phyloP scores from a whole-genome alignment of 2,888 invertebrate species.

The Leptothorax acervorum region DNA sequence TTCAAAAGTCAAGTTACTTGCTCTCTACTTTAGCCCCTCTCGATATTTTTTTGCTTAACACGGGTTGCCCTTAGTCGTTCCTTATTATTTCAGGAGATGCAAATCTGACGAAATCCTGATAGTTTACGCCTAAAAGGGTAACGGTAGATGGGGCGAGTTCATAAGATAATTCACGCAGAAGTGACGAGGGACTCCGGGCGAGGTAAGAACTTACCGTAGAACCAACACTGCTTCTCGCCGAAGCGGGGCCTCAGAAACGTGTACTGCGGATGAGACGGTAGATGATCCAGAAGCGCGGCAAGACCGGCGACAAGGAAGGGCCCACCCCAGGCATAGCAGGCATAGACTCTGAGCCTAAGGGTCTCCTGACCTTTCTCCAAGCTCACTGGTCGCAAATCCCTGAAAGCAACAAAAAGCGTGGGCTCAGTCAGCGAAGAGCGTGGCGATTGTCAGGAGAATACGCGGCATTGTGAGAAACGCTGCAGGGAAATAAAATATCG shows the following conservation, averaged over 20 bases:
- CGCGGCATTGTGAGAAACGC: slow-evolving; percentile 54
- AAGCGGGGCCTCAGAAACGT: slow-evolving; percentile 92
- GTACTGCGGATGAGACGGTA: slow-evolving; percentile 87
- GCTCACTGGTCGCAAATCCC: slow-evolving; percentile 94
- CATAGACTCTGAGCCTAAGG: slow-evolving; percentile 92
- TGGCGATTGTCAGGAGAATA: slow-evolving; percentile 45
- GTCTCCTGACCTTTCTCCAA: slow-evolving; percentile 95
- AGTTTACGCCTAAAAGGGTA: background rate
- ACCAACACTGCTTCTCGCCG: slow-evolving; percentile 93
- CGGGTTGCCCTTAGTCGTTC: no score
- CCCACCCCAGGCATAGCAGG: slow-evolving; percentile 94
- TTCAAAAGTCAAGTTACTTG: background rate
- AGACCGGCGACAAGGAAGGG: slow-evolving; percentile 92
- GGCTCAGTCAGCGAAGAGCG: slow-evolving; percentile 47
- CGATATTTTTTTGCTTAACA: background rate
- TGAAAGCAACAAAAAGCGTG: slow-evolving; percentile 83
- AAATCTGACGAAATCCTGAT: background rate
- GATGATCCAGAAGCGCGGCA: slow-evolving; percentile 91
- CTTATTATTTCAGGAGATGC: background rate
- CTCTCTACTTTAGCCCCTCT: background rate
- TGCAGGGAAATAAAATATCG: slow-evolving; percentile 63
- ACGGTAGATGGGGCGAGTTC: background rate
- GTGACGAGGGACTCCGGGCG: slow-evolving; percentile 7
- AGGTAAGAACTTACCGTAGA: slow-evolving; percentile 88
- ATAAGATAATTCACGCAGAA: slow-evolving; percentile 35